A percentile compares a stretch with the other conserved stretches of the same genome.
Evolutionary conservation across 2,113 vertebrate species (phyloP).

Genomic region (Prionailurus viverrinus): DNA sequence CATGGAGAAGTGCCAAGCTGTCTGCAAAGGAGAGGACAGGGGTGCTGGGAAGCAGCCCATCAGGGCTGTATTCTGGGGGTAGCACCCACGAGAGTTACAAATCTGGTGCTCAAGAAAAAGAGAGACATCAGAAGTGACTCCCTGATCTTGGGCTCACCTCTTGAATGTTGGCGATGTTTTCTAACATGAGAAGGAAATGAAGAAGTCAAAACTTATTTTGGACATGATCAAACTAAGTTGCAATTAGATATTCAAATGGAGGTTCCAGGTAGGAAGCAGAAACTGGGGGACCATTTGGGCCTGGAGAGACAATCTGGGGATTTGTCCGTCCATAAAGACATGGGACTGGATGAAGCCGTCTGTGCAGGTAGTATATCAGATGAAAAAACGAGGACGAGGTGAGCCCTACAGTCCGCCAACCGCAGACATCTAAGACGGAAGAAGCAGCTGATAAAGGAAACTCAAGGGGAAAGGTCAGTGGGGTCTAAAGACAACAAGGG

Average conservation of each 20-base stretch:
- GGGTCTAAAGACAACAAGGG: too few relatives aligned
- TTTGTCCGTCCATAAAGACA: neutral
- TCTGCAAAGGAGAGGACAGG: too few relatives aligned
- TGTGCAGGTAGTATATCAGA: neutral
- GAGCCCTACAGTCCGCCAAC: too few relatives aligned
- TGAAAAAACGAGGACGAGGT: neutral
- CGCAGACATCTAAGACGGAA: accelerated
- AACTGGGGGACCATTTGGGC: neutral
- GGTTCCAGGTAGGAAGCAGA: neutral
- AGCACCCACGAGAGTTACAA: too few relatives aligned
- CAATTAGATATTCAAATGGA: neutral
- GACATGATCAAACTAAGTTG: neutral
- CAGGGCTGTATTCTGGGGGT: neutral
- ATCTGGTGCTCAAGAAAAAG: neutral
- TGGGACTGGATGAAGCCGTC: neutral
- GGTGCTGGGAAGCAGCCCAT: accelerated
- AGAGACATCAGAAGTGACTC: neutral
- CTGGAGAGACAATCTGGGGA: neutral
- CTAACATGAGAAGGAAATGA: neutral
- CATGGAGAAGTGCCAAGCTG: too few relatives aligned
- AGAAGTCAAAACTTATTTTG: neutral
- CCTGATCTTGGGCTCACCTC: neutral
- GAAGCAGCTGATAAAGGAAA: neutral
- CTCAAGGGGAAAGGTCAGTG: neutral
- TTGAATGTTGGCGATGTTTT: neutral